A percentile compares a stretch with the other conserved stretches of the same genome.
phyloP scores from a whole-genome alignment of 1,140 invertebrate genomes.

The Frieseomelitta varia region DNA sequence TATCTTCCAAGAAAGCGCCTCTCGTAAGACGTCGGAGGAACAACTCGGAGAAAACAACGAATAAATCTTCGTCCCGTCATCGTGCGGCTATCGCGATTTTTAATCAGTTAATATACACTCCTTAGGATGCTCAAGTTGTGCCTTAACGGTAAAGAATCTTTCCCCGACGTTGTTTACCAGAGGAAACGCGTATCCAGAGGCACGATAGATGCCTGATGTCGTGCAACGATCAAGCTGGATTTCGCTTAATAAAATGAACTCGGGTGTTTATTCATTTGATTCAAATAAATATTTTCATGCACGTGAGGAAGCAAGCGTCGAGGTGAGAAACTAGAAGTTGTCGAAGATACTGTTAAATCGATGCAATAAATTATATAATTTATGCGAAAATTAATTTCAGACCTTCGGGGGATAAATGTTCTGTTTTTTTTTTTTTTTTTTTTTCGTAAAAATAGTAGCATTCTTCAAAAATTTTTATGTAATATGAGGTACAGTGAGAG shows the following conservation, averaged over 20 bases:
- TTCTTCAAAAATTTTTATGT: no score
- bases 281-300: no score
- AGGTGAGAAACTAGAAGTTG: no score
- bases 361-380: no score
- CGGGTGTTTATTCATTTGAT: no score
- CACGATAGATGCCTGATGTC: not conserved
- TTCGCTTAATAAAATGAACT: constrained; percentile 17
- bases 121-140: constrained; percentile 32
- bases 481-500: no score
- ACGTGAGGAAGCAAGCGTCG: no score
- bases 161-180: constrained; percentile 13
- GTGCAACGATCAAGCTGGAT: constrained; percentile 22
- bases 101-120: constrained; percentile 36
- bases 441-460: no score
- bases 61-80: constrained; percentile 30
- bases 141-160: constrained; percentile 40
- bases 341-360: no score
- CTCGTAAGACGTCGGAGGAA: not conserved
- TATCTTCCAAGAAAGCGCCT: not conserved
- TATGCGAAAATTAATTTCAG: no score
- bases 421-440: no score
- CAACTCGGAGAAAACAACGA: constrained; percentile 1
- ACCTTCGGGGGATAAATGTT: no score
- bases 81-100: constrained; percentile 38
- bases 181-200: constrained; percentile 22